Conservation (phyloP, 2,113 vertebrate species). For the Microcebus jonahi region DNA sequence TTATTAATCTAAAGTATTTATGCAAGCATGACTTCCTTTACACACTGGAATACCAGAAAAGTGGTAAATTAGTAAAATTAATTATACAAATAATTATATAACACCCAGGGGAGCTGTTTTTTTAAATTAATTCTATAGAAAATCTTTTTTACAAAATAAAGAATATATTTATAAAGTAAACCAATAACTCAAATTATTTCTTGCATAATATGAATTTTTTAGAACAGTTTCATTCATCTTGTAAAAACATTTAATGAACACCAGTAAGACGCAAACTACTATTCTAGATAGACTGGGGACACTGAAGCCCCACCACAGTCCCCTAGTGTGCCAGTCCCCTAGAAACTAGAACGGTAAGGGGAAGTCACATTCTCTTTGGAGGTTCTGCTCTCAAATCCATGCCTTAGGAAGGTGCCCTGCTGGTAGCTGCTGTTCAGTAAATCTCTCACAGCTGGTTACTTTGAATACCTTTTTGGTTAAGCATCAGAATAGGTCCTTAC, state of each 20-base stretch:
- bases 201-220: background rate
- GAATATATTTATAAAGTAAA: background rate
- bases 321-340: background rate
- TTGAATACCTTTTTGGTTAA: background rate
- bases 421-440: background rate
- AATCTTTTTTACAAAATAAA: conserved; percentile 14
- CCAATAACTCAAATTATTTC: background rate
- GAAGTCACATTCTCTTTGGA: background rate
- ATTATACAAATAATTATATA: conserved; percentile 33
- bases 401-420: background rate
- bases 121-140: background rate
- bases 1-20: background rate
- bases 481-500: background rate
- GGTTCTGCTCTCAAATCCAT: background rate
- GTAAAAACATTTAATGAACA: background rate
- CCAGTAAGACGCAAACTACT: background rate
- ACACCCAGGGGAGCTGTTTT: background rate
- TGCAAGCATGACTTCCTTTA: background rate
- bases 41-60: background rate
- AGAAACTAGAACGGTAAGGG: background rate
- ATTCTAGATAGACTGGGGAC: background rate
- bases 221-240: background rate
- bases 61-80: background rate
- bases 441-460: background rate
- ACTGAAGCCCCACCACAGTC: background rate